These are phyloP conservation scores for Lanistes nyassanus DNA, from an alignment of 1,140 invertebrate species.

Conservation along the genomic window DNA sequence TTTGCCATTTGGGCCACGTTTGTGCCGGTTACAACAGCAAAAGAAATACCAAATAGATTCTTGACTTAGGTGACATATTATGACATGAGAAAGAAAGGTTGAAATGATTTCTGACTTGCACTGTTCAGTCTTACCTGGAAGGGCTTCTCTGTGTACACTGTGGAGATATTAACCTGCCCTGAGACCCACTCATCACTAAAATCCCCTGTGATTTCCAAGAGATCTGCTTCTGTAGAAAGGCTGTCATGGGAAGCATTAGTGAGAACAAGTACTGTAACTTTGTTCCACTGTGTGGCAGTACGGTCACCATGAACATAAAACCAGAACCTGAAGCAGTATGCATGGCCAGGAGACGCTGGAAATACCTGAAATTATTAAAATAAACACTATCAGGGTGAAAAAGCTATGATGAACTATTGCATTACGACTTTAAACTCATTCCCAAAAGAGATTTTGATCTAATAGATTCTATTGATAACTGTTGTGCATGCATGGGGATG, in stretches of 20 bases:
- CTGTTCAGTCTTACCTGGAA: conserved; percentile 39
- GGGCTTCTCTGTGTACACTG: conserved; percentile 48
- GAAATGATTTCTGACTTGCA: background rate
- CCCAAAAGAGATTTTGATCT: background rate
- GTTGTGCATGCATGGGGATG: background rate
- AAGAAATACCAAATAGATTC: too few species aligned
- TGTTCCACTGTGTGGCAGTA: conserved; percentile 42
- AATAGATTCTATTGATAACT: background rate
- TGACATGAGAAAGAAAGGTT: background rate
- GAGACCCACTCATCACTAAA: conserved; percentile 42
- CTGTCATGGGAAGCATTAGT: conserved; percentile 41
- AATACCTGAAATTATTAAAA: background rate
- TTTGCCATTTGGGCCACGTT: too few species aligned
- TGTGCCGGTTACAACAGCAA: too few species aligned
- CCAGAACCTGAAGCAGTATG: conserved; percentile 54
- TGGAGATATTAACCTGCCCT: conserved; percentile 50
- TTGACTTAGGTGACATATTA: background rate
- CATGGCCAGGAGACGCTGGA: conserved; percentile 10
- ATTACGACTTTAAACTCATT: background rate
- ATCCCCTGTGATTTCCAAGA: conserved; percentile 46
- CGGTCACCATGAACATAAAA: conserved; percentile 61
- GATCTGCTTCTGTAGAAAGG: conserved; percentile 44
- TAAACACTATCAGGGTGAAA: background rate
- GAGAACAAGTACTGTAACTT: conserved; percentile 31
- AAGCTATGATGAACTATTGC: too few species aligned